These are phyloP conservation scores for Mythimna ferrago DNA, from an alignment of 2,888 invertebrate species.

Conservation along the genomic window DNA sequence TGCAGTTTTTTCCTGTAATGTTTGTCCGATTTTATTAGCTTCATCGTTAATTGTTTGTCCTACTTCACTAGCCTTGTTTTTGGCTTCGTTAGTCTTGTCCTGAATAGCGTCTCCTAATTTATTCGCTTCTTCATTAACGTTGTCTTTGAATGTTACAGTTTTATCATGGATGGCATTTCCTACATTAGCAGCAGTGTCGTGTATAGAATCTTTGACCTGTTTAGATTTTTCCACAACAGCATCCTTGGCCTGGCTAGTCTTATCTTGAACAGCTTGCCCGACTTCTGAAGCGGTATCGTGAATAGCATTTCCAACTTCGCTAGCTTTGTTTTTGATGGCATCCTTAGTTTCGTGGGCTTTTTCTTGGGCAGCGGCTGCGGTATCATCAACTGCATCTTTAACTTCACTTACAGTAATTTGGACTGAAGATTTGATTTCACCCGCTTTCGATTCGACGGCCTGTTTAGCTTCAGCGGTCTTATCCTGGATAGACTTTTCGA, in stretches of 20 bases:
- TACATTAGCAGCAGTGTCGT: slow-evolving; percentile 69
- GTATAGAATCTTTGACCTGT: slow-evolving; percentile 65
- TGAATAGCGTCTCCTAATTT: slow-evolving; percentile 66
- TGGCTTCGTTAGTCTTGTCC: slow-evolving; percentile 60
- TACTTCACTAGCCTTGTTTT: slow-evolving; percentile 57
- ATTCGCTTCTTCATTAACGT: slow-evolving; percentile 60
- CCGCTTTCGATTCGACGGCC: slow-evolving; percentile 64
- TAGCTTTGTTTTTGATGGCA: slow-evolving; percentile 60
- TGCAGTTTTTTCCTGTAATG: slow-evolving; percentile 54
- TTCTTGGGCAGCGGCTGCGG: slow-evolving; percentile 63
- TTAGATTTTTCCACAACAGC: slow-evolving; percentile 68
- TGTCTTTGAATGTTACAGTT: slow-evolving; percentile 60
- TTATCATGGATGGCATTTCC: slow-evolving; percentile 67
- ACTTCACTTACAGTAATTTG: slow-evolving; percentile 70
- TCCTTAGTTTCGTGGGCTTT: slow-evolving; percentile 60
- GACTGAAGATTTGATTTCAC: slow-evolving; percentile 69
- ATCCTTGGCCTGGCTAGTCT: slow-evolving; percentile 67
- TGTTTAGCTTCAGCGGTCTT: slow-evolving; percentile 69
- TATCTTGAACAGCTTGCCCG: slow-evolving; percentile 65
- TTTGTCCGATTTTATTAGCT: slow-evolving; percentile 59
- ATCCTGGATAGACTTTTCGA: slow-evolving; percentile 70
- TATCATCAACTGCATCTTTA: slow-evolving; percentile 66
- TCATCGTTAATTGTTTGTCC: slow-evolving; percentile 57
- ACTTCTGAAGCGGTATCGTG: slow-evolving; percentile 66
- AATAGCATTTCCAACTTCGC: slow-evolving; percentile 65